Evolutionary conservation across 2,888 invertebrate genomes (phyloP), one percentile per base, ranked within the genome.

Genomic region (Drepanosiphum platanoidis): DNA sequence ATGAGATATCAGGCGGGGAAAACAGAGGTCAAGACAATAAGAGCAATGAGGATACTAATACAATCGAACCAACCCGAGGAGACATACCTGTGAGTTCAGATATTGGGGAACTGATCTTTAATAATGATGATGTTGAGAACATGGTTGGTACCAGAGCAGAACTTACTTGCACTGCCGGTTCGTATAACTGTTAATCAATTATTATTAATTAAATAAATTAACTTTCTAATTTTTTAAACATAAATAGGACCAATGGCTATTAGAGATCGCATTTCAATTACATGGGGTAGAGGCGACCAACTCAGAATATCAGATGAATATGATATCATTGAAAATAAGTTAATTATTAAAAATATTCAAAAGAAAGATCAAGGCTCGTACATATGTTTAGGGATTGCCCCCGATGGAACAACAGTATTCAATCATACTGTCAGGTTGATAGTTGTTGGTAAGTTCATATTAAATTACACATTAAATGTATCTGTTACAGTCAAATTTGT

Each of bases 291-390:
- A 39, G 80, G 75, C 18, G n/a, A 70, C n/a, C n/a, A 61, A 30
- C 22, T 32, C 0, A 30, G 61, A 30, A 66, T 86, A 22, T 64
- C 77, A 5, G 79, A 80, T 39, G 75, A 87, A 18, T 79, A 78
- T 15, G 86, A 86, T 32, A 64, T 70, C 15, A 34, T 15, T 3
- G 64, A 74, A 9, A 86, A 79, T 11, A 64, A 27, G 22, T 74
- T 87, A 9, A 30, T 82, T 0, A 3, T 87, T 1, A 86, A 42
- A 74, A 64, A 78, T 18, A 78, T 87, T 9, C 32, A 78, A 15
- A 74, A 70, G 46, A 36, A 92, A 34, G 94, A 94, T 87, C 93
- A 93, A 66, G 95, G 95, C 52, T 91, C 92, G 86, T 96, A 96
- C 89, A 91, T 92, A 30, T 96, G 96, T 89, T 90, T 92, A 46